Evolutionary conservation across 2,113 vertebrate species (phyloP), one percentile per base, ranked within the genome.

Genomic region (Protobothrops mucrosquamatus): DNA sequence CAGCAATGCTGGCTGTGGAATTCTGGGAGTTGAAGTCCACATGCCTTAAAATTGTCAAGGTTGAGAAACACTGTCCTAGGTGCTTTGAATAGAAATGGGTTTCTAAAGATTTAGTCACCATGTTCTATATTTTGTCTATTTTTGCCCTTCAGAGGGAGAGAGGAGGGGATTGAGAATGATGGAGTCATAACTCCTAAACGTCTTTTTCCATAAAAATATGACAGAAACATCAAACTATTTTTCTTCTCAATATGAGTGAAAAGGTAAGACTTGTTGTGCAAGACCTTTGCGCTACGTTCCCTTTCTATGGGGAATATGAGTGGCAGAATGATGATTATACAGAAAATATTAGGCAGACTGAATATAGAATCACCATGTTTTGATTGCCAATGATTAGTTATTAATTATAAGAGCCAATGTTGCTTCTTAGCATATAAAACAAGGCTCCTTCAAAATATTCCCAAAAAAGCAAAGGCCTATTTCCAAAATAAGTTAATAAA

Each of bases 381-480:
- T 93, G 88, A 90, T 90, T 93, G 89, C 92, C 56, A 61, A 86
- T n/a, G 48, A 90, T 93, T 87, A 64, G 46, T 90, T 93, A 56
- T 93, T 93, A 90, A 93, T 93, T 87, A 81, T 81, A 87, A 93
- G 88, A 81, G 89, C 92, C 56, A 93, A 29, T 64, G 89, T 64
- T 93, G 88, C 89, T 90, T 90, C n/a, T 93, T 93, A 86, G 55
- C 88, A 90, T 93, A 51, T 89, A 90, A 14, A 93, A 90, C 74
- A n/a, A 87, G 74, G 15, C 48, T 86, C 46, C 57, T 64, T 86
- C 56, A 86, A 93, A 61, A 86, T 81, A 81, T 81, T 81, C 69
- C 22, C 6, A 39, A 39, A 64, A 81, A 39, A 39, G 69, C 18
- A 81, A 81, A 81, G 34, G 18, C 15, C 69, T 39, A 20, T 81